Evolutionary conservation across 2,797 vertebrate genomes (phyloP).

Genomic region (Buceros bicornis): DNA sequence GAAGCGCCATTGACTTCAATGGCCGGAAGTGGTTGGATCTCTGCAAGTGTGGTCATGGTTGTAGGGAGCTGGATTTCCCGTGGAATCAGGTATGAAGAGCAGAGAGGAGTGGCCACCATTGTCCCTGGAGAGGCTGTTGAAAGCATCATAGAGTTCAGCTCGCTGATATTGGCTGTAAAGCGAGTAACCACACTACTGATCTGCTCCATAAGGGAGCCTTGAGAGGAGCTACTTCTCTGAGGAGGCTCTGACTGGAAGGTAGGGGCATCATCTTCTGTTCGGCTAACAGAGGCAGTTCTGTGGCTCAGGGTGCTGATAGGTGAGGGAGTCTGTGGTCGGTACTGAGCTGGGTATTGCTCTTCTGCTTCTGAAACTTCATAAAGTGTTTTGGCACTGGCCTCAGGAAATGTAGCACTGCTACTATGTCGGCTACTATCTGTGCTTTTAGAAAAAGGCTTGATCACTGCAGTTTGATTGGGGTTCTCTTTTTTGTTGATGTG

Average conservation of each 20-base stretch:
- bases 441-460: constrained; percentile 97
- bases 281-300: constrained; percentile 80
- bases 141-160: constrained; percentile 97
- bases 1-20: constrained; percentile 86
- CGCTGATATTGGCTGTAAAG: constrained; percentile 95
- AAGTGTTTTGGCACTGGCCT: constrained; percentile 87
- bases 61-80: constrained; percentile 90
- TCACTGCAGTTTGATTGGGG: constrained; percentile 94
- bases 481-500: constrained; percentile 97
- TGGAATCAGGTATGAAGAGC: constrained; percentile 89
- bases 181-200: constrained; percentile 97
- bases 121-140: constrained; percentile 82
- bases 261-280: constrained; percentile 83
- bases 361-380: constrained; percentile 90
- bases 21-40: constrained; percentile 91
- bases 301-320: constrained; percentile 94
- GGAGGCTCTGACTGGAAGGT: constrained; percentile 84
- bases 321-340: constrained; percentile 89
- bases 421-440: constrained; percentile 83
- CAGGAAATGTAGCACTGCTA: constrained; percentile 81
- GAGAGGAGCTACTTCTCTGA: constrained; percentile 82
- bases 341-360: constrained; percentile 87
- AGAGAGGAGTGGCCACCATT: constrained; percentile 79
- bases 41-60: constrained; percentile 92
- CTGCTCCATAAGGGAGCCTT: constrained; percentile 95